Evolutionary conservation across 1,140 invertebrate genomes (phyloP).

Genomic region (Meloidogyne exigua): DNA sequence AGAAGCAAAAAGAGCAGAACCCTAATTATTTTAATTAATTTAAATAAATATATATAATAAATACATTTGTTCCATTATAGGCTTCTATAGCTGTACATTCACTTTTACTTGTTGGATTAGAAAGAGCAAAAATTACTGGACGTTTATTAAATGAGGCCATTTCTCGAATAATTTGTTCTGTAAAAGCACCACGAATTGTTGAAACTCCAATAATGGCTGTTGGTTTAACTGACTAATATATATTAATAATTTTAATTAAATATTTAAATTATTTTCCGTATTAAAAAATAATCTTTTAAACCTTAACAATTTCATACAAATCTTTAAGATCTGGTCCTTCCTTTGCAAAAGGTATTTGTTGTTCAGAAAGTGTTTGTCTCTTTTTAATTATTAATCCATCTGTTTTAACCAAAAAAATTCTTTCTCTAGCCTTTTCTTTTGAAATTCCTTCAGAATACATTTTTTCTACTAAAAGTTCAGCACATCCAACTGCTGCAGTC

Average conservation of each 20-base stretch:
- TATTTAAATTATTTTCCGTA: no score
- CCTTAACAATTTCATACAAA: conserved; percentile 75
- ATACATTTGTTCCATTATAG: conserved; percentile 80
- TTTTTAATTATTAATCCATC: conserved; percentile 64
- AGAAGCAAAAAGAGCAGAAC: conserved; percentile 82
- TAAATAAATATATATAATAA: conserved; percentile 41
- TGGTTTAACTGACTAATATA: conserved; percentile 75
- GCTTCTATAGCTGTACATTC: conserved; percentile 92
- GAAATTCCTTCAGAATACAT: conserved; percentile 69
- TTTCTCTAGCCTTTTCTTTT: conserved; percentile 74
- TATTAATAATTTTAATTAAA: no score
- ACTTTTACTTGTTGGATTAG: conserved; percentile 91
- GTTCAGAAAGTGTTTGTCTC: conserved; percentile 57
- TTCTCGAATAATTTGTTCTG: conserved; percentile 76
- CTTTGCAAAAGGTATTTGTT: conserved; percentile 82
- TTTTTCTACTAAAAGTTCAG: conserved; percentile 75
- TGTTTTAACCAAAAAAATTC: conserved; percentile 74
- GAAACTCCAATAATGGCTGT: conserved; percentile 75
- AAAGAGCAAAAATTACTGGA: conserved; percentile 89
- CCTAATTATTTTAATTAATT: conserved; percentile 68
- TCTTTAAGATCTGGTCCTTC: conserved; percentile 75
- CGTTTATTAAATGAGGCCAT: conserved; percentile 82
- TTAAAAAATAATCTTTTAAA: background rate
- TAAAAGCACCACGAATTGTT: conserved; percentile 86
- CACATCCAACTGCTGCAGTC: conserved; percentile 66